phyloP scores from a whole-genome alignment of 1,140 invertebrate species.

The Aphis gossypii region DNA sequence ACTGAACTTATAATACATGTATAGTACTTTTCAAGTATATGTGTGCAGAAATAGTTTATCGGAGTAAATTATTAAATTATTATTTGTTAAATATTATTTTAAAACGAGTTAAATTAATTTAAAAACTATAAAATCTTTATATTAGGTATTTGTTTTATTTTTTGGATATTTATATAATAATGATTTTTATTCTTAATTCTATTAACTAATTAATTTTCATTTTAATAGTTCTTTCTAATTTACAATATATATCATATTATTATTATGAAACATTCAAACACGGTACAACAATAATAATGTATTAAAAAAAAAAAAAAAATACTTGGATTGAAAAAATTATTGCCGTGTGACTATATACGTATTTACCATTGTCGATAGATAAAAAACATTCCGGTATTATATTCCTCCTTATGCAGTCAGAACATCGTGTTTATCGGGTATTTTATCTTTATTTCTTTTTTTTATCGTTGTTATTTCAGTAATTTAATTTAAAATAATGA shows the following conservation, averaged over 20 bases:
- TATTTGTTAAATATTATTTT: background rate
- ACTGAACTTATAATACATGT: background rate
- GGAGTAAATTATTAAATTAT: background rate
- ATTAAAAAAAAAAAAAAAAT: background rate
- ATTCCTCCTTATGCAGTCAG: background rate
- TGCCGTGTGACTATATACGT: background rate
- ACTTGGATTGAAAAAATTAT: background rate
- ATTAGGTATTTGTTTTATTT: background rate
- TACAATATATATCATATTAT: background rate
- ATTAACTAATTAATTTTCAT: background rate
- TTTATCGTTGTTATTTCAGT: background rate
- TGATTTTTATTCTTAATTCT: background rate
- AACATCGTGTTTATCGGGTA: background rate
- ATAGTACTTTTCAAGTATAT: background rate
- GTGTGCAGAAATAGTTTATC: background rate
- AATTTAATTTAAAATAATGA: constrained; percentile 18
- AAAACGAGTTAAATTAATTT: background rate
- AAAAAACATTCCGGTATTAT: constrained; percentile 3
- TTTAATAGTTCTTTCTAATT: background rate
- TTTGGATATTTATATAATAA: background rate
- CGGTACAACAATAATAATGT: background rate
- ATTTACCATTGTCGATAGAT: background rate
- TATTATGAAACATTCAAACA: background rate
- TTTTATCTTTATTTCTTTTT: constrained; percentile 5
- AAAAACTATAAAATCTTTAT: background rate